Base-by-base conservation (phyloP, 2,888 invertebrate genomes). In the Aspidapion aeneum region DNA sequence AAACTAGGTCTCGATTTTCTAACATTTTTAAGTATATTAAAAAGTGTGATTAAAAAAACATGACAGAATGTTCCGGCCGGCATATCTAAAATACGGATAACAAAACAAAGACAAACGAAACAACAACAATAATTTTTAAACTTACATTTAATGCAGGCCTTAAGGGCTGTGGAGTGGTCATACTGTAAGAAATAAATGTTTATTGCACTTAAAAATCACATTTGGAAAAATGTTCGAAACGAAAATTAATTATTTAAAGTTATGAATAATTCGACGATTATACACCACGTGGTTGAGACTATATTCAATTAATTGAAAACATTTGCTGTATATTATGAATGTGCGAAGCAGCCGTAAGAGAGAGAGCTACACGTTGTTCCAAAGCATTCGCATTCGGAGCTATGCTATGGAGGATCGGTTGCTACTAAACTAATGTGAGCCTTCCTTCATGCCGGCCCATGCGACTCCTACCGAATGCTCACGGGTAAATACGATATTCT, bases 401-500 rank as follows among this genome's bases (percentile, higher is more conserved):
- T 70, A 70, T 73, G 73, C 72, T 70, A 70, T 73, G 73, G 73
- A 70, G 70, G 66, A 63, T 67, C 66, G 66, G 73, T 3, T 35
- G 72, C 74, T 72, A 74, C 76, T 75, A 74, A 35, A 75, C 74
- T 73, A 71, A 73, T 72, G 72, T 72, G 71, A 68, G 71, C 71
- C 67, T 72, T 73, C 74, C 74, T 74, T 72, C 71, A 68, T 62
- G 63, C 59, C 69, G 69, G 69, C 64, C 68, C 63, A 66, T 73
- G 74, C 76, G 75, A 70, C 67, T 67, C 58, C 68, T 69, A 66
- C 76, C 77, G 77, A 76, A 72, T 70, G 66, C 66, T 67, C 64
- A 69, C 77, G 76, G 74, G 69, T 74, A 74, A 75, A 75, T 75
- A 75, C 76, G 76, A 67, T 66, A 65, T 67, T 67, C 75, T 70